Base-by-base conservation (phyloP, 1,140 invertebrate species). In the Calosoma granatense region DNA sequence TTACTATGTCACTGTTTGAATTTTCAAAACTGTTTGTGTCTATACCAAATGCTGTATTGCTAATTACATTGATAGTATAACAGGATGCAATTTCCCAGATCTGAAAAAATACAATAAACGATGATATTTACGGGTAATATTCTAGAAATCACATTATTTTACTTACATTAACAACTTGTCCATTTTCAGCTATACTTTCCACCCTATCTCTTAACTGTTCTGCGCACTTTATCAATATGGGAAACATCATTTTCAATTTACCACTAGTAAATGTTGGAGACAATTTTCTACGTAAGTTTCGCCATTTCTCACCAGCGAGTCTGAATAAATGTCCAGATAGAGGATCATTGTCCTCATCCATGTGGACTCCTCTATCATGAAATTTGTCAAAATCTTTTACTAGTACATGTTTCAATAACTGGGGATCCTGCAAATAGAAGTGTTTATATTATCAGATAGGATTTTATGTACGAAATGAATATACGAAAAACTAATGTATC, bases 11-110 rank as follows among this genome's bases (percentile, higher is more conserved):
- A 58, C 76, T 75, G 1, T 78, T 61, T 0, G 67, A 66, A 1
- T 78, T 69, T 19, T 65, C 67, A 12, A 76, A 69, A 0, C 77
- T 76, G 54, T 80, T 72, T 0, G 78, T 69, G 56, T 77, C 71
- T 1, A 79, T 61, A 0, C 78, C 78, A 60, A 79, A 80, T 6
- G 72, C 75, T 0, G 67, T 70, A 0, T 68, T 69, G 0, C 76
- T 75, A 17, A 78, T 78, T 14, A 81, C 77, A 58, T 82, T 79
- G 22, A 75, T 79, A 0, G 79, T 75, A 55, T 76, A 81, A 1
- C 74, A 71, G 0, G 74, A 51, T 17, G n/a, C 1, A 12, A 20
- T 11, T 17, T 51, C 47, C 19, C n/a, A 20, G 1, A 20, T 6
- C 26, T 36, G n/a, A n/a, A 36, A 9, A 36, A 6, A 36, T n/a